These are phyloP conservation scores for Petrocephalus sullivani DNA, from an alignment of 2,797 vertebrate species.

Conservation along the genomic window DNA sequence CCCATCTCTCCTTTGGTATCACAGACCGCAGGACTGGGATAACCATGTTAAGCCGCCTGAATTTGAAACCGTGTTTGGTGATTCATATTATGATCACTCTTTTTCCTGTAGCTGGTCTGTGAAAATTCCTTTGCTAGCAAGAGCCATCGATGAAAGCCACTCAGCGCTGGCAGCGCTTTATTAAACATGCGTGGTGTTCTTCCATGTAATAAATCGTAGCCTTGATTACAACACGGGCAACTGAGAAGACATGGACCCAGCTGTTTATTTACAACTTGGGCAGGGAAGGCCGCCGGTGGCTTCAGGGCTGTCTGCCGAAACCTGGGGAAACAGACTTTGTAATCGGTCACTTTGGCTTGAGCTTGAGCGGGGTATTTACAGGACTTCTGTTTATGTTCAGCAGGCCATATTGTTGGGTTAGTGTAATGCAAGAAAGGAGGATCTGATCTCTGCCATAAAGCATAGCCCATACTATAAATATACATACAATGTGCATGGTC, in stretches of 20 bases:
- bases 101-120: constrained; percentile 3
- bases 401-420: background rate
- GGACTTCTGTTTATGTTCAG: background rate
- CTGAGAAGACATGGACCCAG: constrained; percentile 50
- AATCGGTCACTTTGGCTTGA: background rate
- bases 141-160: constrained; percentile 30
- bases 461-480: background rate
- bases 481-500: background rate
- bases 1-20: background rate
- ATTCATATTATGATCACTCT: background rate
- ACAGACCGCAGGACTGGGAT: background rate
- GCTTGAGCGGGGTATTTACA: background rate
- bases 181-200: constrained; percentile 40
- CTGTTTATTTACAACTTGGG: constrained; percentile 51
- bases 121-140: constrained; percentile 29
- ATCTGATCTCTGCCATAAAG: background rate
- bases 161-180: constrained; percentile 15
- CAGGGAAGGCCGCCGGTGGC: background rate
- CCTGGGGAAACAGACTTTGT: background rate
- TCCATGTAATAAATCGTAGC: constrained; percentile 38
- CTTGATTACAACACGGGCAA: constrained; percentile 41
- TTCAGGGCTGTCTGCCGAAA: background rate
- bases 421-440: background rate
- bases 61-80: constrained; percentile 8
- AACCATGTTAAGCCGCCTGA: background rate